Evolutionary conservation across 1,140 invertebrate species (phyloP).

Genomic region (Ladona fulva): DNA sequence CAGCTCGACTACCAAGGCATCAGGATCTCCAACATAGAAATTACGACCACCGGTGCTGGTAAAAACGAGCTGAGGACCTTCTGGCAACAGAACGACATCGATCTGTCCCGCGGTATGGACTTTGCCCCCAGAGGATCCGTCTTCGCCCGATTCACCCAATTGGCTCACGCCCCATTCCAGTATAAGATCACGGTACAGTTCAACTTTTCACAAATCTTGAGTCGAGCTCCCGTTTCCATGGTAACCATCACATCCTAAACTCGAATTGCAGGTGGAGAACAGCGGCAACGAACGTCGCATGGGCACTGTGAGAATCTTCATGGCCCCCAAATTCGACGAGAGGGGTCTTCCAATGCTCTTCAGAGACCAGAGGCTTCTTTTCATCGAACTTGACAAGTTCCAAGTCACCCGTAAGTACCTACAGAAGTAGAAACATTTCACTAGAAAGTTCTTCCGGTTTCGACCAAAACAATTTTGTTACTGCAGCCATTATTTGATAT

Average conservation of each 20-base stretch:
- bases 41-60: slow-evolving; percentile 9
- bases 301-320: slow-evolving; percentile 49
- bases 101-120: slow-evolving; percentile 41
- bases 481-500: no score
- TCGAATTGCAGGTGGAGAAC: slow-evolving; percentile 33
- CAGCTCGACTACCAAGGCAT: slow-evolving; percentile 29
- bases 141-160: slow-evolving; percentile 40
- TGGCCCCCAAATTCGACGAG: slow-evolving; percentile 48
- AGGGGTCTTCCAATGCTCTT: slow-evolving; percentile 38
- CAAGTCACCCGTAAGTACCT: slow-evolving; percentile 39
- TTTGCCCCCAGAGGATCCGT: slow-evolving; percentile 37
- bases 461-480: no score
- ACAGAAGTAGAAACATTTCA: neutral
- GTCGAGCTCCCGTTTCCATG: neutral
- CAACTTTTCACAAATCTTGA: neutral
- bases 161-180: slow-evolving; percentile 38
- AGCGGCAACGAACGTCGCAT: slow-evolving; percentile 26
- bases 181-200: slow-evolving; percentile 28
- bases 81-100: slow-evolving; percentile 42
- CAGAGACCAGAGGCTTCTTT: slow-evolving; percentile 42
- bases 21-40: slow-evolving; percentile 23
- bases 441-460: neutral
- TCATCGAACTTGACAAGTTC: slow-evolving; percentile 52
- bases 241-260: neutral
- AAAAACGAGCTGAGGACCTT: slow-evolving; percentile 36